Base-by-base conservation (phyloP, 2,888 invertebrate genomes). In the Ectemnius lituratus region DNA sequence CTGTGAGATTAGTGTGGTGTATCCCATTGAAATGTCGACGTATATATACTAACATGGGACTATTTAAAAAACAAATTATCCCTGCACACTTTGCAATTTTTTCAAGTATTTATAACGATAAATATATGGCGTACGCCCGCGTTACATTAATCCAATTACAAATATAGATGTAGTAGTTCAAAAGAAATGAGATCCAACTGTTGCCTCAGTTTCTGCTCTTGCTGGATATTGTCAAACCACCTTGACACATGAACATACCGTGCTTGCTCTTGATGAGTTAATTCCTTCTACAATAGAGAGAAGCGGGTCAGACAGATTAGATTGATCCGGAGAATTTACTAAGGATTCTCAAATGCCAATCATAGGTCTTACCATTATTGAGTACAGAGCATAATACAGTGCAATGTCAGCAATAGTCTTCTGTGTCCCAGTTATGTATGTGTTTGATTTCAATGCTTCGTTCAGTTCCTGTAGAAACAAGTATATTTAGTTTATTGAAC, bases 141-240 rank as follows among this genome's bases (percentile, higher is more conserved):
- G 11, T 8, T 37, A 18, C 37, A 13, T 62, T 68, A 57, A 68
- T 69, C 72, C 47, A 58, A 58, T 81, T 88, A 89, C 73, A 89
- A 81, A 77, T 89, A 90, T 68, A 90, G 79, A 72, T 87, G 84
- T 62, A 88, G 70, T 56, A 88, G 81, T 70, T 87, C 91, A 79
- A 93, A 93, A 85, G 92, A 90, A 68, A 93, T 87, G 11, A 92
- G 57, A 76, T 91, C 90, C 81, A 92, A 90, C 65, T 91, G 90
- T 71, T 92, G 92, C 67, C 94, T 92, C n/a, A 95, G 91, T 86
- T 92, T 92, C 0, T 93, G 92, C 72, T 95, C 93, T 73, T 95
- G 94, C 86, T 96, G 96, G 71, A 96, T 90, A 86, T 96, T 95
- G 88, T 94, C 95, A 80, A 94, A 95, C 96, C 96, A 96, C 82